A percentile compares a stretch with the other conserved stretches of the same genome.
phyloP scores from a whole-genome alignment of 2,797 vertebrate species.

The Sarcophilus harrisii region DNA sequence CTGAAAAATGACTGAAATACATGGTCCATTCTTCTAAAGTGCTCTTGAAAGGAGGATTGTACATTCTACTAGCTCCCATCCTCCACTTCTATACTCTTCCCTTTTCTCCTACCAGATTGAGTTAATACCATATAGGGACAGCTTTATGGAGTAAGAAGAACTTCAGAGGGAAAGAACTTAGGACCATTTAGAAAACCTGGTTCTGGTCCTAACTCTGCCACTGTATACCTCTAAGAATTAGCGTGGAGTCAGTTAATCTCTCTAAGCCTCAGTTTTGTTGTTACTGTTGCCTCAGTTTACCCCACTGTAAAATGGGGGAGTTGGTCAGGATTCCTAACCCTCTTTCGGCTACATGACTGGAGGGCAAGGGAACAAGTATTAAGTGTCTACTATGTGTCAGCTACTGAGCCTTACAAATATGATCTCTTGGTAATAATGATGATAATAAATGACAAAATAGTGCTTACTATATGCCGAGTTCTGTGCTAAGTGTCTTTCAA shows the following conservation, averaged over 20 bases:
- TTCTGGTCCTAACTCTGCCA: not conserved
- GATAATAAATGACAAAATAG: slow-evolving; percentile 7
- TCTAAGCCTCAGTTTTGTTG: not conserved
- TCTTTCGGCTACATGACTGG: not conserved
- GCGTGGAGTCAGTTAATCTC: not conserved
- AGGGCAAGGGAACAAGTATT: not conserved
- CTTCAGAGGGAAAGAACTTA: not conserved
- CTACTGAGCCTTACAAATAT: not conserved
- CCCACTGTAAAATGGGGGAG: not conserved
- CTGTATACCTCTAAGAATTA: not conserved
- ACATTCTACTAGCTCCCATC: not conserved
- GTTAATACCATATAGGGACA: not conserved
- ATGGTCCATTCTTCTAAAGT: not conserved
- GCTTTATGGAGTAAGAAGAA: not conserved
- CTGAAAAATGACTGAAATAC: not conserved
- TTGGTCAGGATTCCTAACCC: not conserved
- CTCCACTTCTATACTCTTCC: not conserved
- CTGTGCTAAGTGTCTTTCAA: not conserved
- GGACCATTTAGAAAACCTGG: not conserved
- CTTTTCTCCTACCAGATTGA: not conserved
- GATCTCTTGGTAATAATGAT: not conserved
- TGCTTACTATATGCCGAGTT: not conserved
- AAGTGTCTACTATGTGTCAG: not conserved
- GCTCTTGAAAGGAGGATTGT: not conserved
- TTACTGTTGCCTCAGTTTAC: not conserved